These are phyloP conservation scores for Chouioia cunea DNA, from an alignment of 2,888 invertebrate genomes.

Conservation along the genomic window DNA sequence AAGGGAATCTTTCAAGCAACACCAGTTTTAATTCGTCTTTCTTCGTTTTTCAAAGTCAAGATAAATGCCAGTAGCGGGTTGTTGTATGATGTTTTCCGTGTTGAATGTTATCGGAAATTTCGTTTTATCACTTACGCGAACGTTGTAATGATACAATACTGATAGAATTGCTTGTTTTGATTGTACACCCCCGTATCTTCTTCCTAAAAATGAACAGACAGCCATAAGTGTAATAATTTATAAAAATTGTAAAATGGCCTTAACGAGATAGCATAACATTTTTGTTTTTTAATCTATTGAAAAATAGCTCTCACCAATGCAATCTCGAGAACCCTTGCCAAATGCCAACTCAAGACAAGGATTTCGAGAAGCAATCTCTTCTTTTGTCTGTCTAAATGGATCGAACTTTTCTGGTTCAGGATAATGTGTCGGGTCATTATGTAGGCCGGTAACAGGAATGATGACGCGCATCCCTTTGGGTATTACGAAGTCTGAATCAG, in stretches of 20 bases:
- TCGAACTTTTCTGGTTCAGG: constrained; percentile 34
- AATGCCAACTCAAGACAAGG: constrained; percentile 28
- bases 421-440: constrained; percentile 31
- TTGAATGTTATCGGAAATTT: neutral
- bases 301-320: constrained; percentile 25
- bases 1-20: neutral
- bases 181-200: constrained; percentile 37
- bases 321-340: constrained; percentile 21
- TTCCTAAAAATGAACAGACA: neutral
- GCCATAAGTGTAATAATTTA: too few species aligned
- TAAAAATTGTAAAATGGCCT: too few species aligned
- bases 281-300: too few species aligned
- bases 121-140: constrained; percentile 11
- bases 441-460: constrained; percentile 28
- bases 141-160: neutral
- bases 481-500: constrained; percentile 56
- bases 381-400: constrained; percentile 29
- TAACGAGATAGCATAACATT: too few species aligned
- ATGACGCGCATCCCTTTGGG: constrained; percentile 27
- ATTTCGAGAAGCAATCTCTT: constrained; percentile 19
- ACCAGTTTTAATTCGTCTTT: neutral
- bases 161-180: constrained; percentile 33
- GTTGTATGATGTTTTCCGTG: neutral
- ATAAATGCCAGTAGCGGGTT: neutral
- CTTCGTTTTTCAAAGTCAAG: neutral